Evolutionary conservation across 2,888 invertebrate species (phyloP).

Genomic region (Hypomecis atomaria): DNA sequence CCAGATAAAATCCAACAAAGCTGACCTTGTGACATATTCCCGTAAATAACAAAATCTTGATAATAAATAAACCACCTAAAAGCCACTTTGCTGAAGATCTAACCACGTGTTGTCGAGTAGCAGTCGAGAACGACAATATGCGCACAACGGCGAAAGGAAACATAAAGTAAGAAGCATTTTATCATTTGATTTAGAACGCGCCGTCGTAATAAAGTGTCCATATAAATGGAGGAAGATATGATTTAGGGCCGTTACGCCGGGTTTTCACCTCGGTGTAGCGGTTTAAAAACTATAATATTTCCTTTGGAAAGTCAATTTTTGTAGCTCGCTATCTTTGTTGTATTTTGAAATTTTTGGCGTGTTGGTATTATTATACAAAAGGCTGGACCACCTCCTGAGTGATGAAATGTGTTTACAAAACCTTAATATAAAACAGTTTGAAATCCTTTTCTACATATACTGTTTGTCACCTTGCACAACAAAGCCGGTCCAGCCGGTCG

Average conservation of each 20-base stretch:
- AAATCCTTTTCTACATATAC: no score
- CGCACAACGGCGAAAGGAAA: slow-evolving; percentile 72
- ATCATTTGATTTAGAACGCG: slow-evolving; percentile 83
- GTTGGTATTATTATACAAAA: no score
- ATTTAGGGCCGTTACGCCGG: slow-evolving; percentile 74
- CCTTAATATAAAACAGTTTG: no score
- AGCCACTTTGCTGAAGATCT: slow-evolving; percentile 47
- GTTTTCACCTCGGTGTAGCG: slow-evolving; percentile 69
- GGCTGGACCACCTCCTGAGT: no score
- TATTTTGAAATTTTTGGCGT: neutral
- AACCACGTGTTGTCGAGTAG: slow-evolving; percentile 39
- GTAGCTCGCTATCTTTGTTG: slow-evolving; percentile 40
- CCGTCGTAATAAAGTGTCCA: slow-evolving; percentile 82
- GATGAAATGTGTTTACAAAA: no score
- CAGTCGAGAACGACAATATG: slow-evolving; percentile 69
- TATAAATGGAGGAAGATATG: slow-evolving; percentile 81
- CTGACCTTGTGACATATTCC: neutral
- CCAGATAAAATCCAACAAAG: neutral
- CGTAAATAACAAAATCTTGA: slow-evolving; percentile 9
- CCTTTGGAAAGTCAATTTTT: slow-evolving; percentile 28
- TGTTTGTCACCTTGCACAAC: no score
- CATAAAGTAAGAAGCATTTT: slow-evolving; percentile 82
- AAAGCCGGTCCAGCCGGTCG: no score
- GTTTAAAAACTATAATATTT: slow-evolving; percentile 63
- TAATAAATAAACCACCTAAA: slow-evolving; percentile 25